Conservation (phyloP, 2,888 invertebrate species). For the Athalia circularis region DNA sequence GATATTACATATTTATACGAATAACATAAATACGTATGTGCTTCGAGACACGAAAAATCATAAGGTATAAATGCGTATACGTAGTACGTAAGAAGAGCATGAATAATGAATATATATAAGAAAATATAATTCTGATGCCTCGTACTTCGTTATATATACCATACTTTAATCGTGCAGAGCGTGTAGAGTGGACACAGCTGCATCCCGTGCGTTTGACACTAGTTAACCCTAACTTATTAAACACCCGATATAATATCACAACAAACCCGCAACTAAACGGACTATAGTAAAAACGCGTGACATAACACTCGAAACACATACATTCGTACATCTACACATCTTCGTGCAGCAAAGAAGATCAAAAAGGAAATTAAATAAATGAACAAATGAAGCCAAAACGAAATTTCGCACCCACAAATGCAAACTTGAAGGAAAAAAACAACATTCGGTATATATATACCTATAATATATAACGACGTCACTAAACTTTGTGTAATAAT, state of each 20-base stretch:
- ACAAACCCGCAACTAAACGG: slow-evolving; percentile 1
- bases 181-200: slow-evolving; percentile 62
- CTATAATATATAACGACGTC: no score
- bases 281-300: background rate
- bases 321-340: background rate
- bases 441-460: no score
- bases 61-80: no score
- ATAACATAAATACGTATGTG: background rate
- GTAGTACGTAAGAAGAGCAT: no score
- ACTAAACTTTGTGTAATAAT: no score
- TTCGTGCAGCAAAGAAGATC: no score
- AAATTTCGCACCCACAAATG: background rate
- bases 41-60: background rate
- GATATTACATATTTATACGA: no score
- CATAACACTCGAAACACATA: background rate
- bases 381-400: background rate
- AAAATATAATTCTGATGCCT: background rate
- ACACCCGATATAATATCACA: slow-evolving; percentile 28
- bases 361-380: no score
- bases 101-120: background rate
- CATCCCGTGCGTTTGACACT: slow-evolving; percentile 63
- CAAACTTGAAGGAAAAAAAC: background rate
- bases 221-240: slow-evolving; percentile 64
- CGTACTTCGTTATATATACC: background rate
- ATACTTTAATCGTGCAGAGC: slow-evolving; percentile 15